Evolutionary conservation across 2,797 vertebrate genomes (phyloP), one percentile per base, ranked within the genome.

Genomic region (Catostomus latipinnis): DNA sequence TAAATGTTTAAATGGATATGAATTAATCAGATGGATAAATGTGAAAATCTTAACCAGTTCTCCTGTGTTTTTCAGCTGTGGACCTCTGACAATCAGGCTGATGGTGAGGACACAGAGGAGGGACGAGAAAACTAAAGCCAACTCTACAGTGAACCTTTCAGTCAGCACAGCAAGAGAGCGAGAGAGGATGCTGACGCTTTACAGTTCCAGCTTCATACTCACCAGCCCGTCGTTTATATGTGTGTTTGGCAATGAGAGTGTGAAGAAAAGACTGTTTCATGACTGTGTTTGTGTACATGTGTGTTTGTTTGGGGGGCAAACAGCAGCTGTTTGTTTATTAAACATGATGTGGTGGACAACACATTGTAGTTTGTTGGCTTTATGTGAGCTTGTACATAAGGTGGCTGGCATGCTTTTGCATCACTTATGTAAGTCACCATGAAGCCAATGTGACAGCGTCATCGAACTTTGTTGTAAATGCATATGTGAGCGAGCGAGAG

Each of bases 51-150:
- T 67, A 5, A 53, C 70, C 5, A 52, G 79, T 54, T 3, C 69
- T 16, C 63, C 8, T 83, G 1, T 77, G 10, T n/a, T 62, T 57
- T 82, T 80, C 79, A 99, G 97, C 97, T 99, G 95, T 99, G 98
- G 98, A 97, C 95, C 91, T 97, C 96, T 82, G 97, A 98, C 84
- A 96, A 92, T 94, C 95, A 97, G 91, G 92, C 81, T 70, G 97
- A 98, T 1, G 95, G 92, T 91, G 96, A 96, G 0, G 97, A 98
- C 76, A 87, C 90, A 85, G 96, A 96, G 90, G 96, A 97, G 88
- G 90, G 92, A 90, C 94, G 89, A 93, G 95, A 97, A 90, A 95
- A 96, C 91, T 93, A 94, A 90, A 90, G 91, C 93, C 92, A 91
- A 91, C 88, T 89, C 89, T 85, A 93, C 91, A 71, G 86, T 83